Evolutionary conservation across 2,888 invertebrate species (phyloP).

Genomic region (Kuschelorhynchus macadamiae): DNA sequence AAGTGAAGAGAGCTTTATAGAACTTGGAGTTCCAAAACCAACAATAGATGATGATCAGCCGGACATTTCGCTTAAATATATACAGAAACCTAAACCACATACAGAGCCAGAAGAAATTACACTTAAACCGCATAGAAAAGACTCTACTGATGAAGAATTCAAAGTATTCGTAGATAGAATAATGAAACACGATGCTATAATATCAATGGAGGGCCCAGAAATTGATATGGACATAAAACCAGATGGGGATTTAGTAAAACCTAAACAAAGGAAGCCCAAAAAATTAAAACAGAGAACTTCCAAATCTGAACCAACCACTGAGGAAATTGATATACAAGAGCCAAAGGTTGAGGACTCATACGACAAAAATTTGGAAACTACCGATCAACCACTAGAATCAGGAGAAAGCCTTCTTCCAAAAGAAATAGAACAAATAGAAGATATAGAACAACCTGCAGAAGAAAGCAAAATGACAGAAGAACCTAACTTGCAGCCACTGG

Average conservation of each 20-base stretch:
- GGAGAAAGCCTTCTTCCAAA: slow-evolving; percentile 33
- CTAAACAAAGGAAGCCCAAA: slow-evolving; percentile 55
- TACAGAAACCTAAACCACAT: slow-evolving; percentile 63
- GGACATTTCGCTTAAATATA: slow-evolving; percentile 66
- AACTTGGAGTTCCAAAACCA: slow-evolving; percentile 61
- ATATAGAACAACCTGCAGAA: background rate
- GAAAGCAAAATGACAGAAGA: too few species aligned
- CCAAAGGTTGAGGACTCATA: slow-evolving; percentile 48
- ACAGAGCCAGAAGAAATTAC: slow-evolving; percentile 63
- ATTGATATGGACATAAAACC: slow-evolving; percentile 59
- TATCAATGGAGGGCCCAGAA: slow-evolving; percentile 53
- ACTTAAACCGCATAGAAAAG: slow-evolving; percentile 64
- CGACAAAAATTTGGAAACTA: slow-evolving; percentile 46
- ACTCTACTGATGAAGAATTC: slow-evolving; percentile 60
- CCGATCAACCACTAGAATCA: slow-evolving; percentile 54
- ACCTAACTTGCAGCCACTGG: background rate
- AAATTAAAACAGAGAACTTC: slow-evolving; percentile 47
- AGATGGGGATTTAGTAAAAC: slow-evolving; percentile 57
- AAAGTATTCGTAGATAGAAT: slow-evolving; percentile 47
- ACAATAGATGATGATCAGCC: slow-evolving; percentile 64
- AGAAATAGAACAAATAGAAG: slow-evolving; percentile 39
- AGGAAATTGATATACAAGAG: slow-evolving; percentile 14
- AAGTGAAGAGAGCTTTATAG: slow-evolving; percentile 55
- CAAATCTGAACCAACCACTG: slow-evolving; percentile 2
- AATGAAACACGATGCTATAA: slow-evolving; percentile 56